Evolutionary conservation across 2,888 invertebrate genomes (phyloP), one percentile per base, ranked within the genome.

Genomic region (Panopea generosa): DNA sequence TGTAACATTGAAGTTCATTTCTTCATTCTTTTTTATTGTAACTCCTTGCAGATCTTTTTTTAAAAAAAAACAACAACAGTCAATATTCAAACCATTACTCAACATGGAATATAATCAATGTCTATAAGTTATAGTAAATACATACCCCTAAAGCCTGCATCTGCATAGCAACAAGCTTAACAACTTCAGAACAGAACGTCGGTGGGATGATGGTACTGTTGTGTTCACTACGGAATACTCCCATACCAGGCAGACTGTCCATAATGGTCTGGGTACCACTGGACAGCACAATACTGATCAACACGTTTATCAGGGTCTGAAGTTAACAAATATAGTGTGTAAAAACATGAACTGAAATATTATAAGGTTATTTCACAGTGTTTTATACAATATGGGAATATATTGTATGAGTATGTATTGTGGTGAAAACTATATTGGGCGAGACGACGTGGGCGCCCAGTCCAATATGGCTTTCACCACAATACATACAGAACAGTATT

Each of bases 101-200:
- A n/a, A n/a, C n/a, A n/a, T n/a, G n/a, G n/a, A n/a, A n/a, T n/a
- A n/a, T n/a, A n/a, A n/a, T n/a, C n/a, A n/a, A n/a, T n/a, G n/a
- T n/a, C n/a, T n/a, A n/a, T n/a, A n/a, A n/a, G n/a, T n/a, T n/a
- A n/a, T n/a, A n/a, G n/a, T n/a, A n/a, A n/a, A n/a, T 7, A 92
- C 94, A 94, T 93, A 96, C 97, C 89, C 98, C 98, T 22, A 98
- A 95, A 66, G 98, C 98, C 83, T 98, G 96, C 90, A 99, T 97
- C 93, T 99, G 98, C 82, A 99, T 94, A 0, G 98, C 98, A 68
- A 99, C 96, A 52, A 99, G 94, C 78, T 98, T 95, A 50, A 99
- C 96, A n/a, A 98, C 98, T 53, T 97, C 97, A 33, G 98, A 97
- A 91, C 98, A 98, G 93, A 99, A 99, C 90, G 97, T 96, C 59